Conservation (phyloP, 2,113 vertebrate species). For the Mus pahari region DNA sequence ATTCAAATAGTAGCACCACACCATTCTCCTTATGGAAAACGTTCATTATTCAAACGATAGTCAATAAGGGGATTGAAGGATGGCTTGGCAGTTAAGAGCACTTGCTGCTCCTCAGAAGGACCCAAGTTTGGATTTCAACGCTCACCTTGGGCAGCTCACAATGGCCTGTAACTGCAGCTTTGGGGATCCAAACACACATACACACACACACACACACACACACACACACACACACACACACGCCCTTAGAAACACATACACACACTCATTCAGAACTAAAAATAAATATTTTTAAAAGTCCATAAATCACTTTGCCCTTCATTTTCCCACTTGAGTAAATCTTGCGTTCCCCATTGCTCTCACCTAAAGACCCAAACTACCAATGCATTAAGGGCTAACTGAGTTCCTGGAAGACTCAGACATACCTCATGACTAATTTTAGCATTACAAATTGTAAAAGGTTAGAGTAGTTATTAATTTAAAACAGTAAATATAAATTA, state of each 20-base stretch:
- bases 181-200: not conserved
- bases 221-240: not conserved
- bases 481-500: constrained; percentile 67
- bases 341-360: constrained; percentile 12
- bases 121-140: not conserved
- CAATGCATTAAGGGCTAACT: constrained; percentile 24
- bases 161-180: not conserved
- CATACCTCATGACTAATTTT: constrained; percentile 57
- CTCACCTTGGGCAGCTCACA: not conserved
- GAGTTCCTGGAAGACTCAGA: constrained; percentile 53
- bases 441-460: constrained; percentile 44
- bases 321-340: constrained; percentile 61
- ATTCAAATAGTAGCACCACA: constrained; percentile 66
- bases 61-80: not conserved
- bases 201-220: not conserved
- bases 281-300: not conserved
- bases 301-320: constrained; percentile 73
- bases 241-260: not conserved
- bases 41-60: constrained; percentile 66
- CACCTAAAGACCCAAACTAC: not conserved
- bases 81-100: not conserved
- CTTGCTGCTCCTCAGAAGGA: not conserved
- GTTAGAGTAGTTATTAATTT: constrained; percentile 71
- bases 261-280: not conserved
- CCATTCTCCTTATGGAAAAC: constrained; percentile 70